phyloP scores from a whole-genome alignment of 1,140 invertebrate genomes.

The Ceratina calcarata region DNA sequence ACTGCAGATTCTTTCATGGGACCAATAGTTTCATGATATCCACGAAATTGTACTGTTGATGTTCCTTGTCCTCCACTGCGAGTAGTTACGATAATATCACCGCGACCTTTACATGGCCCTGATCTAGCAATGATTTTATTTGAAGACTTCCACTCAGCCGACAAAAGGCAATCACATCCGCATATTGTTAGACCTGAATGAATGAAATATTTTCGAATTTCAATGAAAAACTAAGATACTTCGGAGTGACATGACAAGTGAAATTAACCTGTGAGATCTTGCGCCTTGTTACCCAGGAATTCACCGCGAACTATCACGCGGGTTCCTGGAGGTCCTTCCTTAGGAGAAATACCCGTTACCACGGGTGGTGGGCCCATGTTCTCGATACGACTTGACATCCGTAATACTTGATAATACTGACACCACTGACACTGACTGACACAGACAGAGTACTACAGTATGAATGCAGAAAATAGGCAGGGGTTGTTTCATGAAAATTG shows the following conservation, averaged over 20 bases:
- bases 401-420: no score
- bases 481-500: conserved; percentile 21
- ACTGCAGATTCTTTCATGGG: conserved; percentile 99
- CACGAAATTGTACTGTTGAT: conserved; percentile 96
- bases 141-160: conserved; percentile 98
- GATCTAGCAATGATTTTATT: conserved; percentile 98
- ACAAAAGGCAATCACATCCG: conserved; percentile 95
- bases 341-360: conserved; percentile 98
- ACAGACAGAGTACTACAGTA: no score
- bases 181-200: conserved; percentile 93
- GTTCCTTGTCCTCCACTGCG: conserved; percentile 93
- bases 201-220: neutral
- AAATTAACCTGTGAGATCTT: conserved; percentile 91
- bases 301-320: conserved; percentile 97
- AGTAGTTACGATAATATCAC: conserved; percentile 97
- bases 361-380: conserved; percentile 89
- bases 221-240: neutral
- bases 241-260: neutral
- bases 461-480: neutral
- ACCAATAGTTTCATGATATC: conserved; percentile 92
- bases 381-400: no score
- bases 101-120: conserved; percentile 95
- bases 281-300: conserved; percentile 91
- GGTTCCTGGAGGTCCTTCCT: conserved; percentile 98
- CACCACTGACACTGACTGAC: no score